Evolutionary conservation across 2,888 invertebrate species (phyloP).

Genomic region (Parnassius glacialis): DNA sequence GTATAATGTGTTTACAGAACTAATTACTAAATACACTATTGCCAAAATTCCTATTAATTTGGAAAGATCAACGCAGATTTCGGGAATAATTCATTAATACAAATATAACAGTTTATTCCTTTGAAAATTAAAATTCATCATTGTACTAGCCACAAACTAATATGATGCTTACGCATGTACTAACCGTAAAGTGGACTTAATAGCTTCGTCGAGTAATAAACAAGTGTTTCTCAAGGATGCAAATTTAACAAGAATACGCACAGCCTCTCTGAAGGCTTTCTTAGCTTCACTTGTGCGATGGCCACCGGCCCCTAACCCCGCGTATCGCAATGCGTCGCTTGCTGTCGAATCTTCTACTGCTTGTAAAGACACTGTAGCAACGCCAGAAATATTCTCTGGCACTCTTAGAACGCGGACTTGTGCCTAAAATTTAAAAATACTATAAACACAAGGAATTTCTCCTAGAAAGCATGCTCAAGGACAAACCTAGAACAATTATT

Average conservation of each 20-base stretch:
- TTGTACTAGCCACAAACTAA: constrained; percentile 40
- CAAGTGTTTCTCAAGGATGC: constrained; percentile 72
- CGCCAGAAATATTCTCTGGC: constrained; percentile 69
- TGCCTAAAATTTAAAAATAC: constrained; percentile 40
- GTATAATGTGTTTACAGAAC: too few relatives aligned
- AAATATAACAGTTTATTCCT: too few relatives aligned
- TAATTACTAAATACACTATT: too few relatives aligned
- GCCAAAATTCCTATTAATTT: too few relatives aligned
- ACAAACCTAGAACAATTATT: too few relatives aligned
- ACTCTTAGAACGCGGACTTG: constrained; percentile 66
- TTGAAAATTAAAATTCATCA: too few relatives aligned
- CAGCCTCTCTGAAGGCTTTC: constrained; percentile 64
- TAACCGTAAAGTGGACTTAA: constrained; percentile 65
- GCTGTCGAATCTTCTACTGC: constrained; percentile 59
- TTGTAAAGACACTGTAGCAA: constrained; percentile 59
- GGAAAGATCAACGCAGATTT: too few relatives aligned
- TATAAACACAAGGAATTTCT: too few relatives aligned
- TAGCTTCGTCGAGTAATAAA: constrained; percentile 58
- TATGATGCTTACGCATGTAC: neutral
- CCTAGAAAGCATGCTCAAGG: too few relatives aligned
- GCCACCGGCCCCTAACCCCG: constrained; percentile 67
- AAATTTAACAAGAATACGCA: constrained; percentile 70
- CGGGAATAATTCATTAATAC: too few relatives aligned
- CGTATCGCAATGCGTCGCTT: constrained; percentile 58
- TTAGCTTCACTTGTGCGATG: constrained; percentile 69